Percentiles rank a stretch among this genome's conserved stretches.
phyloP scores from a whole-genome alignment of 2,113 vertebrate species.

The Cettia cetti region DNA sequence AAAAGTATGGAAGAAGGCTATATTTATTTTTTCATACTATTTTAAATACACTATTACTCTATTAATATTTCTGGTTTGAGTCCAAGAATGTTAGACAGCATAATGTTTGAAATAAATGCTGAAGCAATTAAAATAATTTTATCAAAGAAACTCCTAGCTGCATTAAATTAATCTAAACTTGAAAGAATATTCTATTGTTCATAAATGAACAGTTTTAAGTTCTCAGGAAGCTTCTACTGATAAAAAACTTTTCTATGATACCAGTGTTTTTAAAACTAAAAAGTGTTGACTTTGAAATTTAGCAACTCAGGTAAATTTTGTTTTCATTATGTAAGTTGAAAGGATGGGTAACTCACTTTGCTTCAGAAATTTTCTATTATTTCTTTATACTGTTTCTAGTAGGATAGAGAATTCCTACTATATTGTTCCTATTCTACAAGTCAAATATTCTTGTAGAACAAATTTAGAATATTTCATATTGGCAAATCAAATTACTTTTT shows the following conservation, averaged over 20 bases:
- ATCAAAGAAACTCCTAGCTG: background rate
- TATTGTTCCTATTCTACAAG: background rate
- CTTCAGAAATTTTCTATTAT: background rate
- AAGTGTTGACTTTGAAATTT: background rate
- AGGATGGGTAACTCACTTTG: background rate
- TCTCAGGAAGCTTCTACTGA: background rate
- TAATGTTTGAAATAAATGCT: background rate
- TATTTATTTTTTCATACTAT: background rate
- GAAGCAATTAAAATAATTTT: background rate
- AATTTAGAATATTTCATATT: background rate
- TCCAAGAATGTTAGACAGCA: background rate
- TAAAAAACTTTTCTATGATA: background rate
- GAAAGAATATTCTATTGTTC: background rate
- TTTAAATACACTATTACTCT: background rate
- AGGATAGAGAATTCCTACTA: background rate
- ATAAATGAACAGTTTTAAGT: background rate
- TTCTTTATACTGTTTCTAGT: background rate
- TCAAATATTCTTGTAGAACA: background rate
- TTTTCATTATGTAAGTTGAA: background rate
- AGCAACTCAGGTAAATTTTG: background rate
- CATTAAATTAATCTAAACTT: background rate
- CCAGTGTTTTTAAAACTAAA: background rate
- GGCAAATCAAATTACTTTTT: background rate
- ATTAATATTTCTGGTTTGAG: conserved; percentile 4
- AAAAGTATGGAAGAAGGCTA: background rate